Percentiles rank a stretch among this genome's conserved stretches.
Conservation (phyloP, 1,140 invertebrate species). For the Littorina saxatilis region DNA sequence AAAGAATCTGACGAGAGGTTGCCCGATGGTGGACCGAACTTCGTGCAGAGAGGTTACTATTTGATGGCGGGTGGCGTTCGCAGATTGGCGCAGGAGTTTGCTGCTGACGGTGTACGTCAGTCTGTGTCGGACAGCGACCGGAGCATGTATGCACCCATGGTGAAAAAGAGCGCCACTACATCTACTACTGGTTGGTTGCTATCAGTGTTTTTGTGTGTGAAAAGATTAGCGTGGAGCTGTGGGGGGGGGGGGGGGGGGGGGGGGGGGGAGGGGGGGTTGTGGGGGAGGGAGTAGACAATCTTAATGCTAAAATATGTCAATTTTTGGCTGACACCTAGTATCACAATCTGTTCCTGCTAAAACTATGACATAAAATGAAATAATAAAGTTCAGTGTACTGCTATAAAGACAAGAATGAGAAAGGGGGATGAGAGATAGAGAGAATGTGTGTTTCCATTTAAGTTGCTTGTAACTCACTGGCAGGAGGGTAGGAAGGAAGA, state of each 20-base stretch:
- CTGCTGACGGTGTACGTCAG: not conserved
- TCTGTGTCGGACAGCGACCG: slow-evolving; percentile 5
- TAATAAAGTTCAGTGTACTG: too few species aligned
- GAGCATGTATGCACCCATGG: not conserved
- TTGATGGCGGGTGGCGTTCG: not conserved
- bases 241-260: not conserved
- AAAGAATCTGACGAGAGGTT: not conserved
- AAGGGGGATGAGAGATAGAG: too few species aligned
- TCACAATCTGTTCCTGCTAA: too few species aligned
- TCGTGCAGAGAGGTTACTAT: not conserved
- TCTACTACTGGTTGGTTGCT: slow-evolving; percentile 23
- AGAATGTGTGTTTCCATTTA: too few species aligned
- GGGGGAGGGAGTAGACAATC: too few species aligned
- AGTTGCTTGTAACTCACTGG: too few species aligned
- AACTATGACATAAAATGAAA: too few species aligned
- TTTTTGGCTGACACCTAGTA: too few species aligned
- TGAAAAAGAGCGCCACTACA: slow-evolving; percentile 12
- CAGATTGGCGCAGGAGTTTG: not conserved
- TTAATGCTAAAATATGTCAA: too few species aligned
- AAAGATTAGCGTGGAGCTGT: not conserved
- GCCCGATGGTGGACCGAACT: not conserved
- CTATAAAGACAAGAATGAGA: too few species aligned
- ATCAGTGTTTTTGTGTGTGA: not conserved
- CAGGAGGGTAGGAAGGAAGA: too few species aligned
- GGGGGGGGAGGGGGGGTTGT: too few species aligned